phyloP scores from a whole-genome alignment of 1,140 invertebrate genomes.

The Ruditapes philippinarum region DNA sequence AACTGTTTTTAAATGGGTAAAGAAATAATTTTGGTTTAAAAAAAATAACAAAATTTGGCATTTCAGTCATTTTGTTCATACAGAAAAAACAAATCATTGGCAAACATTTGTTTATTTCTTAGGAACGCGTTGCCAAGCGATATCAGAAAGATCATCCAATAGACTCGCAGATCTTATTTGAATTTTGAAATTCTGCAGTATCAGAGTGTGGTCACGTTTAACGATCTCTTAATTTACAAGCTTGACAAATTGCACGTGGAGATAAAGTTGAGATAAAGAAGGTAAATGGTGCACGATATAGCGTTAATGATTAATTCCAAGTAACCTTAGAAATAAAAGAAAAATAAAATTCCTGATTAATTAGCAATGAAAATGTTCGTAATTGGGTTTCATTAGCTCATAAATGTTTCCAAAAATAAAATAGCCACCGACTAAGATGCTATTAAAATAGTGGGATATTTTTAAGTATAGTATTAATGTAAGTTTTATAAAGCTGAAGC shows the following conservation, averaged over 20 bases:
- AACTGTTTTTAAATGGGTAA: too few species aligned
- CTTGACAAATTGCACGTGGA: conserved; percentile 60
- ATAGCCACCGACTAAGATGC: background rate
- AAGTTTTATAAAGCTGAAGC: too few species aligned
- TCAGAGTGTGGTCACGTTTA: background rate
- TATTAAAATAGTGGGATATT: too few species aligned
- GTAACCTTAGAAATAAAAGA: conserved; percentile 43
- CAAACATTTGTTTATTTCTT: background rate
- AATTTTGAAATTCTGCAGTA: background rate
- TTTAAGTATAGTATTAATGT: too few species aligned
- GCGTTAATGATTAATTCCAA: conserved; percentile 41
- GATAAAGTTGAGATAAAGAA: conserved; percentile 41
- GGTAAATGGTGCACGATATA: conserved; percentile 35
- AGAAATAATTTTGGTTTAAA: too few species aligned
- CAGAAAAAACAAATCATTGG: too few species aligned
- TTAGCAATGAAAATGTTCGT: background rate
- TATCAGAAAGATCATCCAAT: too few species aligned
- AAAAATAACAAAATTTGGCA: too few species aligned
- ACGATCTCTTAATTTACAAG: conserved; percentile 39
- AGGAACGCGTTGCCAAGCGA: too few species aligned
- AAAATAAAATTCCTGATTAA: conserved; percentile 29
- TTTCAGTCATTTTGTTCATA: too few species aligned
- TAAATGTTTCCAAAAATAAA: conserved; percentile 12
- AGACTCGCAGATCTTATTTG: background rate
- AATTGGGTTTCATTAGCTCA: conserved; percentile 1